Conservation (phyloP, 1,140 invertebrate genomes). For the Panagrolaimus sp. region DNA sequence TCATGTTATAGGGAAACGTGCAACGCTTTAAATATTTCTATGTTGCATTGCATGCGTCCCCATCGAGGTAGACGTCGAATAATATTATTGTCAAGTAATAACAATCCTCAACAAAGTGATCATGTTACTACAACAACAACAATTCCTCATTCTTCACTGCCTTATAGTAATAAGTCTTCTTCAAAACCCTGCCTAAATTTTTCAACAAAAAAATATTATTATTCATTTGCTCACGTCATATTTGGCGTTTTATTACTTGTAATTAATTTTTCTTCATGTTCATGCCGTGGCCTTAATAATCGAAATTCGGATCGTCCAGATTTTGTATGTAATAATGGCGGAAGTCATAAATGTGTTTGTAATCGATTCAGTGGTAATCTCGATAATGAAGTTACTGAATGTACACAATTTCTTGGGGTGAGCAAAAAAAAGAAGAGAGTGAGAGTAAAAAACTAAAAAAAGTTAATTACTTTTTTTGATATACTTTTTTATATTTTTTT, state of each 20-base stretch:
- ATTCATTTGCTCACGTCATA: background rate
- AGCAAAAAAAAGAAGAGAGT: conserved; percentile 11
- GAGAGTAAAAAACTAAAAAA: conserved; percentile 9
- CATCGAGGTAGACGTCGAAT: conserved; percentile 1
- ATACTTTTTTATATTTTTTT: background rate
- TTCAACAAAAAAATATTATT: conserved; percentile 5
- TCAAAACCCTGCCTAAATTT: background rate
- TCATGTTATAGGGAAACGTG: background rate
- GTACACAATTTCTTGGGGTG: conserved; percentile 41
- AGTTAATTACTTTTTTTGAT: background rate
- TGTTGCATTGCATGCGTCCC: background rate
- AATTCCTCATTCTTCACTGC: background rate
- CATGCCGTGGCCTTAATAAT: background rate
- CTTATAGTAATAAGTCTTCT: background rate
- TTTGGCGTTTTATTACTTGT: background rate
- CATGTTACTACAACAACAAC: conserved; percentile 6
- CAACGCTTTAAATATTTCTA: background rate
- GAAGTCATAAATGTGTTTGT: conserved; percentile 42
- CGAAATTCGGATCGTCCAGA: conserved; percentile 11
- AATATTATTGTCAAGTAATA: background rate
- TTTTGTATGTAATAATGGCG: conserved; percentile 37
- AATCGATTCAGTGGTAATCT: conserved; percentile 37
- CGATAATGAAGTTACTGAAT: conserved; percentile 26
- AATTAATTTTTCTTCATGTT: background rate
- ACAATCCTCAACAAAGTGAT: background rate